Conservation (phyloP, 1,140 invertebrate genomes). For the Protaetia brevitarsis region DNA sequence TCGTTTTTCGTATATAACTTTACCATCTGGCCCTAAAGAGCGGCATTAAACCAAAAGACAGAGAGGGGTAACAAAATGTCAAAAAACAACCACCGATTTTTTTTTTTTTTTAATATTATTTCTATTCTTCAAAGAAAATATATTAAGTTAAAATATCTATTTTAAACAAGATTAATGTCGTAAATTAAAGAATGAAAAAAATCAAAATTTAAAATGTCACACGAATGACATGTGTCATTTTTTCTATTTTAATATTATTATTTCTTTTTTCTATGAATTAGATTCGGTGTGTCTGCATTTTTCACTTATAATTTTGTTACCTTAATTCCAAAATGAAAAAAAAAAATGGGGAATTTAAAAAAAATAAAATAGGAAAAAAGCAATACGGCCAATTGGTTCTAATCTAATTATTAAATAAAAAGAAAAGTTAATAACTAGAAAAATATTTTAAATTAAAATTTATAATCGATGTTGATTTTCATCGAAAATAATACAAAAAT, state of each 20-base stretch:
- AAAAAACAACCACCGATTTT: conserved; percentile 34
- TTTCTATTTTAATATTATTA: neutral
- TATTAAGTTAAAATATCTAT: too few relatives aligned
- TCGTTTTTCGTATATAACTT: conserved; percentile 86
- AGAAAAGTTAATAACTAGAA: too few relatives aligned
- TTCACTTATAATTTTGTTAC: conserved; percentile 5
- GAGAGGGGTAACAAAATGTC: conserved; percentile 34
- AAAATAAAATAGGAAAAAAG: neutral
- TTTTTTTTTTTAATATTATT: neutral
- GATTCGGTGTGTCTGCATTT: neutral
- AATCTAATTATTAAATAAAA: too few relatives aligned
- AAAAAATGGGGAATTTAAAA: too few relatives aligned
- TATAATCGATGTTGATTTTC: too few relatives aligned
- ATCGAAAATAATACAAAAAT: too few relatives aligned
- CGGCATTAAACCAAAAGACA: conserved; percentile 38
- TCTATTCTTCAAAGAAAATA: too few relatives aligned
- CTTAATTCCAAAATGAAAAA: neutral
- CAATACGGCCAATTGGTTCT: conserved; percentile 1
- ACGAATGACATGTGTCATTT: too few relatives aligned
- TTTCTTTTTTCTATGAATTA: neutral
- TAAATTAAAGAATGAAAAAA: too few relatives aligned
- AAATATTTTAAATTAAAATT: too few relatives aligned
- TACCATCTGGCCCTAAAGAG: conserved; percentile 78
- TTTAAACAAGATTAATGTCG: too few relatives aligned
- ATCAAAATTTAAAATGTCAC: too few relatives aligned